Evolutionary conservation across 1,140 invertebrate genomes (phyloP).

Genomic region (Vanessa atalanta): DNA sequence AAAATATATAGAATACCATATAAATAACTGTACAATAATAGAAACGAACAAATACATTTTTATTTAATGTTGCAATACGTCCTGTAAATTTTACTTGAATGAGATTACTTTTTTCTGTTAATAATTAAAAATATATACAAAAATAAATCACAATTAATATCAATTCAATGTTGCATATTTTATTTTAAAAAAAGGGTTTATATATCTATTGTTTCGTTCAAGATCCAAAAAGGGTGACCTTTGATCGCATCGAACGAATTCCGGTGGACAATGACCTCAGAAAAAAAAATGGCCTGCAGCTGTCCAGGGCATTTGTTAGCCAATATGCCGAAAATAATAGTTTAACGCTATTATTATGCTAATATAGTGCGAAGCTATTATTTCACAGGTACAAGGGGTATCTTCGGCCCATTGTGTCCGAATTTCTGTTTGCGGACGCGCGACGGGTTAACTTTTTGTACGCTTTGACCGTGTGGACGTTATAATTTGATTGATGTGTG

Average conservation of each 20-base stretch:
- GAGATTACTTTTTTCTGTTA: too few relatives aligned
- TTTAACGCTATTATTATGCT: constrained; percentile 72
- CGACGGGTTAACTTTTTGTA: constrained; percentile 53
- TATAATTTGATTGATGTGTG: constrained; percentile 71
- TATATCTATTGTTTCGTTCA: constrained; percentile 34
- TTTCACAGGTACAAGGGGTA: constrained; percentile 69
- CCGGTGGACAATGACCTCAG: constrained; percentile 66
- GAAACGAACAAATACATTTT: too few relatives aligned
- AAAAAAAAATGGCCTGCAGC: constrained; percentile 67
- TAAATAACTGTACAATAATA: too few relatives aligned
- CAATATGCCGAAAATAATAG: constrained; percentile 73
- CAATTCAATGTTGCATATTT: constrained; percentile 3
- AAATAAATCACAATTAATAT: constrained; percentile 7
- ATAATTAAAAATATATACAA: constrained; percentile 1
- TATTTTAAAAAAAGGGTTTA: constrained; percentile 15
- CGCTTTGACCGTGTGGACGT: constrained; percentile 41
- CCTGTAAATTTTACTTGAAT: too few relatives aligned
- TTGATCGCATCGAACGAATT: constrained; percentile 43
- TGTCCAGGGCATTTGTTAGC: constrained; percentile 63
- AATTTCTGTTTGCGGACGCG: constrained; percentile 50
- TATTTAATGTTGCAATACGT: too few relatives aligned
- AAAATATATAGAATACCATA: too few relatives aligned
- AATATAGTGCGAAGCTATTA: constrained; percentile 65
- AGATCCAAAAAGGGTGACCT: constrained; percentile 43
- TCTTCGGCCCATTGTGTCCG: constrained; percentile 57